Evolutionary conservation across 2,797 vertebrate genomes (phyloP).

Genomic region (Graptemys geographica): DNA sequence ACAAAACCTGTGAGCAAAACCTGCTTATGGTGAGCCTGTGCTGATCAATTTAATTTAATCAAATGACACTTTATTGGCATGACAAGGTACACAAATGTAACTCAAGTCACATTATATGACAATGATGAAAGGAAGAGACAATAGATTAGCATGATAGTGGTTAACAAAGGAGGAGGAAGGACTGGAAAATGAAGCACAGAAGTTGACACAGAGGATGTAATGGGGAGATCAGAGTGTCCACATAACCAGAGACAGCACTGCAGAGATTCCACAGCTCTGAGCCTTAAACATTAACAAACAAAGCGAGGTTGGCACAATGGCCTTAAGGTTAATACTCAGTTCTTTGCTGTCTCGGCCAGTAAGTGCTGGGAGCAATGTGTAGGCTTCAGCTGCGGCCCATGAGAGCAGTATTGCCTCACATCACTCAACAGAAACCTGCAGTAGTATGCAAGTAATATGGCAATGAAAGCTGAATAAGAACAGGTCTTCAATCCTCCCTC

Average conservation of each 20-base stretch:
- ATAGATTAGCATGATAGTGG: background rate
- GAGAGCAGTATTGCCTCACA: rapidly evolving
- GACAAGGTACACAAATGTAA: background rate
- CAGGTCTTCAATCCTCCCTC: background rate
- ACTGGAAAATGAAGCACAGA: background rate
- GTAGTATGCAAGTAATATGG: background rate
- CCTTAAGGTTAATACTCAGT: background rate
- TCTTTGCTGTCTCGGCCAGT: background rate
- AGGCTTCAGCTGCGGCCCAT: background rate
- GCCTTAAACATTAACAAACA: background rate
- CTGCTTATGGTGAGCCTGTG: background rate
- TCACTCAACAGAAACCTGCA: background rate
- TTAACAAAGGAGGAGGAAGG: background rate
- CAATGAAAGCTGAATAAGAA: background rate
- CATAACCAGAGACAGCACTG: background rate
- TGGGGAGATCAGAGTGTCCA: background rate
- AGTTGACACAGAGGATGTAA: background rate
- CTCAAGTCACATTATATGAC: background rate
- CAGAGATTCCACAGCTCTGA: background rate
- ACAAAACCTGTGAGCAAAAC: background rate
- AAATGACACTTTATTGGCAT: background rate
- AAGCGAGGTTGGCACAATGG: background rate
- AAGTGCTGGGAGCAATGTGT: background rate
- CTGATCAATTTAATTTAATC: background rate
- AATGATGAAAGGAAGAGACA: background rate